A percentile compares a stretch with the other conserved stretches of the same genome.
These are phyloP conservation scores for Argyrosomus regius DNA, from an alignment of 2,797 vertebrate genomes.

Conservation along the genomic window DNA sequence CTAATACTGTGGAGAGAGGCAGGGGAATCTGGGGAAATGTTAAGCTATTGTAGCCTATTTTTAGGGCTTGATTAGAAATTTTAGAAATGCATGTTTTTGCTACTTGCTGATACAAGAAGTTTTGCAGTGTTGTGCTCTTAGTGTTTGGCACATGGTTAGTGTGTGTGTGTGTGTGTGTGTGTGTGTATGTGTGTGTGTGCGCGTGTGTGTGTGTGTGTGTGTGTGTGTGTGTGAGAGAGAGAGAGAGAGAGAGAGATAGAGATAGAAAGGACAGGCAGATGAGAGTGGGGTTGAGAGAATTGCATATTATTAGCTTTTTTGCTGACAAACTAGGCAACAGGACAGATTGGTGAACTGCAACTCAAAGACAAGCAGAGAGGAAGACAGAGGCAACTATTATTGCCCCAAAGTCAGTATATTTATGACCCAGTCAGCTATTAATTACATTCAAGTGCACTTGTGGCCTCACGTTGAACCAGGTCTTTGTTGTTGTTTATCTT, in stretches of 20 bases:
- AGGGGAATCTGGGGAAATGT: not conserved
- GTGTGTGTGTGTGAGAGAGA: not conserved
- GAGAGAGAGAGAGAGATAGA: not conserved
- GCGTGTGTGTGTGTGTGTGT: conserved; percentile 2
- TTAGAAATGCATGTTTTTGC: conserved; percentile 15
- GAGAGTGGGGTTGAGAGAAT: conserved; percentile 8
- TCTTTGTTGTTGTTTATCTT: too few relatives aligned
- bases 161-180: conserved; percentile 5
- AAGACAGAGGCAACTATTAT: not conserved
- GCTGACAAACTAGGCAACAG: conserved; percentile 14
- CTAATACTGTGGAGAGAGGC: not conserved
- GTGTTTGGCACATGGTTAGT: not conserved
- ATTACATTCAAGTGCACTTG: not conserved
- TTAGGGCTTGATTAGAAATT: conserved; percentile 23
- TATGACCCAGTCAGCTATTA: not conserved
- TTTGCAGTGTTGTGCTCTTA: not conserved
- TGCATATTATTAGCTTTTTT: conserved; percentile 16
- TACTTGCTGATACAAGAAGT: conserved; percentile 28
- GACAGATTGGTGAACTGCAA: not conserved
- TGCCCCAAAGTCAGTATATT: conserved; percentile 6
- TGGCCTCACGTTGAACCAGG: too few relatives aligned
- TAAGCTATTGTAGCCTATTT: conserved; percentile 20
- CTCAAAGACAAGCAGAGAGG: not conserved
- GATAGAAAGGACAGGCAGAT: conserved; percentile 10
- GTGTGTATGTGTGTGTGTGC: conserved; percentile 5